Evolutionary conservation across 64 coral and sea anemone genomes (phyloP).

Genomic region (Acropora tenuis): DNA sequence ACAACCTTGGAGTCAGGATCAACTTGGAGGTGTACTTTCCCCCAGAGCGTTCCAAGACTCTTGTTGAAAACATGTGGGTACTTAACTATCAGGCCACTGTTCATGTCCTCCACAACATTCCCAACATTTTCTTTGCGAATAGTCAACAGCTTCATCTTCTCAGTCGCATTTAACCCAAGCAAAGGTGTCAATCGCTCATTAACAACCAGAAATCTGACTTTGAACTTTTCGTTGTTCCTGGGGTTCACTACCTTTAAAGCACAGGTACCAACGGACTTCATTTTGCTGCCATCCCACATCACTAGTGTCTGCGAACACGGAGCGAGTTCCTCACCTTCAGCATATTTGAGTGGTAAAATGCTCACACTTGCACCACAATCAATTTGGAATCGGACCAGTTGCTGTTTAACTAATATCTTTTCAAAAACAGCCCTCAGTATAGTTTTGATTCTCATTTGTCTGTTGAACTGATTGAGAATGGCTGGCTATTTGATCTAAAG

Average conservation of each 20-base stretch:
- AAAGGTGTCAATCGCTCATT: constrained; percentile 20
- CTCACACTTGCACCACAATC: constrained; percentile 1
- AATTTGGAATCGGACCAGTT: constrained; percentile 29
- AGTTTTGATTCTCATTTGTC: no score
- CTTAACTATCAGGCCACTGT: background rate
- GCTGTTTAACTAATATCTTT: background rate
- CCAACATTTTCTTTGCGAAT: constrained; percentile 28
- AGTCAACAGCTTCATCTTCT: constrained; percentile 43
- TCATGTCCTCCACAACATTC: background rate
- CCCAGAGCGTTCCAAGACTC: background rate
- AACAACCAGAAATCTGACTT: constrained; percentile 25
- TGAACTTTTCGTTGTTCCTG: constrained; percentile 7
- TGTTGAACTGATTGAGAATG: no score
- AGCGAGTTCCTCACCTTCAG: background rate
- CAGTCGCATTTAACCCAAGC: constrained; percentile 27
- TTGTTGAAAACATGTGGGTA: background rate
- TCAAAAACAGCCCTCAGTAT: constrained; percentile 23
- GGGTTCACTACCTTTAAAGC: constrained; percentile 17
- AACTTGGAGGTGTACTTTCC: constrained; percentile 3
- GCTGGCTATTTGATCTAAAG: no score
- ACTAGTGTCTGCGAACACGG: constrained; percentile 28
- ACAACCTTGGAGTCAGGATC: background rate
- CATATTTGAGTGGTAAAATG: no score
- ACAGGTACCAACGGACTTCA: constrained; percentile 17
- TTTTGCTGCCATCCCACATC: constrained; percentile 56